Percentiles rank a stretch among this genome's conserved stretches.
Evolutionary conservation across 2,113 vertebrate species (phyloP).

Genomic region (Chaetura pelagica): DNA sequence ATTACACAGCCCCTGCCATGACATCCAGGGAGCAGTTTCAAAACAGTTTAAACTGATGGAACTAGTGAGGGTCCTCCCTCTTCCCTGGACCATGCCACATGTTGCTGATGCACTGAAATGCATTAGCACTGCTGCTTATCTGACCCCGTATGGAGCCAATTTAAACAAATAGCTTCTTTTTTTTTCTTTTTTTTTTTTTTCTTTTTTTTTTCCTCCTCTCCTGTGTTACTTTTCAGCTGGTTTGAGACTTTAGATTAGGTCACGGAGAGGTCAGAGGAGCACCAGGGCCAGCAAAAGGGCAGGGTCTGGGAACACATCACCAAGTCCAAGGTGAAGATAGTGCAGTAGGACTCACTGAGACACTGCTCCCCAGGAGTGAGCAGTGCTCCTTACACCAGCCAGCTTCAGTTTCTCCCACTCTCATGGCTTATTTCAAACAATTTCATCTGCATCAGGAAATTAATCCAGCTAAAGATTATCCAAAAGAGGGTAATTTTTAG

Average conservation of each 20-base stretch:
- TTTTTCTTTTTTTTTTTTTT: too few relatives aligned
- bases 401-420: neutral
- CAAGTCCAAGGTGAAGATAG: conserved; percentile 22
- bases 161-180: neutral
- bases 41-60: neutral
- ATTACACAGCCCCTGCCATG: neutral
- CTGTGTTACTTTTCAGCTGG: neutral
- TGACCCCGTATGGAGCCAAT: neutral
- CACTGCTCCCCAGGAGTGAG: fast-evolving
- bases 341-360: fast-evolving
- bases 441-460: neutral
- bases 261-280: neutral
- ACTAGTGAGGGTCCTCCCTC: neutral
- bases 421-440: fast-evolving
- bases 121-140: neutral
- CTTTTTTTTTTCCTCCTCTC: too few relatives aligned
- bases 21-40: neutral
- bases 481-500: neutral
- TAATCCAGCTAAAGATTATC: neutral
- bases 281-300: neutral
- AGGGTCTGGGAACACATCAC: neutral
- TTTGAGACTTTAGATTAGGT: conserved; percentile 3
- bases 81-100: neutral
- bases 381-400: neutral
- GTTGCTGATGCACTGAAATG: neutral